Evolutionary conservation across 2,888 invertebrate genomes (phyloP), one percentile per base, ranked within the genome.

Genomic region (Gisinianus flammeolus): DNA sequence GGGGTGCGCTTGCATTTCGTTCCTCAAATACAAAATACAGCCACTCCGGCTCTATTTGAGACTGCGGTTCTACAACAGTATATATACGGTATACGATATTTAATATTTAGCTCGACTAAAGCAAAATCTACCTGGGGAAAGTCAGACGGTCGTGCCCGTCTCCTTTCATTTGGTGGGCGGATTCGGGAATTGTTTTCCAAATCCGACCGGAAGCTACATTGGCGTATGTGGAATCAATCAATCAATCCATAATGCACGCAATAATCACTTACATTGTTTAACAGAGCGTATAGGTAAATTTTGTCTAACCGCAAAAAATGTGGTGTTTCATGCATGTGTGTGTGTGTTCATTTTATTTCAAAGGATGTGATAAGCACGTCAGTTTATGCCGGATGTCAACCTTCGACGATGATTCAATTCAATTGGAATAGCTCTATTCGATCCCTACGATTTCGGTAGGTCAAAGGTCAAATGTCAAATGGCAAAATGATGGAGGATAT

Each of bases 351-450:
- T 28, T 33, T 10, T 44, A 31, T 22, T 12, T 24, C 56, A 0
- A 12, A 76, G 76, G 76, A 76, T 33, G 58, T 54, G 4, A 10
- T 76, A 4, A 26, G 28, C 24, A 70, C 76, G 3, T 8, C 33
- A 10, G 69, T 76, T 8, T 70, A 76, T 52, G 76, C 69, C 2
- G 81, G 81, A 0, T 82, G 82, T 66, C 81, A 67, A 0, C 72
- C 80, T 10, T 26, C 67, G 0, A 70, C 77, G 0, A 80, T 79
- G 19, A 33, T 83, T 19, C 78, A 80, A 2, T 80, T 83, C 31
- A 78, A 83, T 28, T 83, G 81, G 82, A 83, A 82, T 64, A 12
- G 71, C 0, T 81, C 83, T 0, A 62, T 83, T 1, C 22, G 70
- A 16, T 81, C 81, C 0, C 77, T 82, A 4, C 72, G 79, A 31